Evolutionary conservation across 2,888 invertebrate genomes (phyloP).

Genomic region (Marasmarcha lunaedactyla): DNA sequence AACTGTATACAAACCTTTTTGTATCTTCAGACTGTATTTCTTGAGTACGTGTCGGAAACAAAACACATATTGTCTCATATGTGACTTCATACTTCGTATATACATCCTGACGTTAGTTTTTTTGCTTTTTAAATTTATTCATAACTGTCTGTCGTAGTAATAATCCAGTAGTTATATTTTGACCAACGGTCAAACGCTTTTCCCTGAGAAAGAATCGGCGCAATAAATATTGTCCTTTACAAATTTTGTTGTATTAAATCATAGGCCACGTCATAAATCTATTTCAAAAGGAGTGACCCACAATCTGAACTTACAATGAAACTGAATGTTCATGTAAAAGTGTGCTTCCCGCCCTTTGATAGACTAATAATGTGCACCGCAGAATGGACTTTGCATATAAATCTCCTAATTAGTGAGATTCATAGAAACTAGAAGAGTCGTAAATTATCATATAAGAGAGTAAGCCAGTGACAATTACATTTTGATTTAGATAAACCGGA

Average conservation of each 20-base stretch:
- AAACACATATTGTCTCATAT: neutral
- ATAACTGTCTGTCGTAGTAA: neutral
- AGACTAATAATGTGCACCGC: constrained; percentile 62
- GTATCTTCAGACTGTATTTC: constrained; percentile 10
- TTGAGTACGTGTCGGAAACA: constrained; percentile 2
- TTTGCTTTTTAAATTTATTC: neutral
- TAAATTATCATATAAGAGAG: neutral
- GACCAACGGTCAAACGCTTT: neutral
- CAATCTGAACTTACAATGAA: constrained; percentile 40
- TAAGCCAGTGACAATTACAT: neutral
- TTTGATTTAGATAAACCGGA: neutral
- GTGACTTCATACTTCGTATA: neutral
- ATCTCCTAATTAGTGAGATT: constrained; percentile 58
- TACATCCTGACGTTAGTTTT: neutral
- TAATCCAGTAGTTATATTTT: neutral
- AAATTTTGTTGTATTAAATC: constrained; percentile 47
- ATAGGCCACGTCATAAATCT: constrained; percentile 54
- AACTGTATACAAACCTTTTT: constrained; percentile 12
- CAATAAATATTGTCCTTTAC: constrained; percentile 58
- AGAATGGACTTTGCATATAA: constrained; percentile 66
- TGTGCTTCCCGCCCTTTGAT: constrained; percentile 45
- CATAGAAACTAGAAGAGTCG: constrained; percentile 13
- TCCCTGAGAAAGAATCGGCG: constrained; percentile 5
- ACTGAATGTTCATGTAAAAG: constrained; percentile 50
- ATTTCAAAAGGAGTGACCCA: constrained; percentile 58